Evolutionary conservation across 2,888 invertebrate species (phyloP), one percentile per base, ranked within the genome.

Genomic region (Phalangium opilio): DNA sequence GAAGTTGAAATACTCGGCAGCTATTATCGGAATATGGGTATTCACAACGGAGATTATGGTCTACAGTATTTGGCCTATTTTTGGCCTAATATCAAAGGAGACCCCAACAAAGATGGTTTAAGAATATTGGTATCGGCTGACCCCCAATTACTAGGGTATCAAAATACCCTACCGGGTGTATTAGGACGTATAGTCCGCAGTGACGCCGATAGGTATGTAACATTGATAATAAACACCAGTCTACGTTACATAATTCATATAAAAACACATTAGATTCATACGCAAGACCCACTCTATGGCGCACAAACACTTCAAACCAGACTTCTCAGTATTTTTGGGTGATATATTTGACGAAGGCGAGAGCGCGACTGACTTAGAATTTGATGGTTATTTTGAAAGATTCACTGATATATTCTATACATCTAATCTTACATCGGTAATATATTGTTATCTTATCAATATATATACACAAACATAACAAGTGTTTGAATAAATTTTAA

Each of bases 311-410:
- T 74, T 80, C 40, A 70, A 79, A 56, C 93, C 95, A 8, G 78
- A 93, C 67, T 73, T 86, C 12, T 72, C 95, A 43, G 75, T 87
- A 40, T 95, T 87, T 67, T 70, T 96, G 47, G 96, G 96, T 1
- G 96, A 96, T 67, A 70, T 95, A 43, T 81, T 90, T 71, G 93
- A 96, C 62, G 96, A 96, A 69, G 95, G 93, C 0, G 85, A 84
- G 49, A 74, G 78, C 50, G 78, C 89, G 2, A 74, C 74, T 2
- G 68, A 73, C 50, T 69, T 73, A 43, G 78, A 85, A 61, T 93
- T 80, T 66, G 68, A 76, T 54, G 67, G 70, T 49, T 91, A 90
- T 67, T 75, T 79, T 21, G 68, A 75, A 50, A 74, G 93, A 62
- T 76, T 96, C 58, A 71, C 73, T 45, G 64, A 67, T 52, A 78